Base-by-base conservation (phyloP, 2,888 invertebrate species). In the Pseudococcus jackbeardsleyi region DNA sequence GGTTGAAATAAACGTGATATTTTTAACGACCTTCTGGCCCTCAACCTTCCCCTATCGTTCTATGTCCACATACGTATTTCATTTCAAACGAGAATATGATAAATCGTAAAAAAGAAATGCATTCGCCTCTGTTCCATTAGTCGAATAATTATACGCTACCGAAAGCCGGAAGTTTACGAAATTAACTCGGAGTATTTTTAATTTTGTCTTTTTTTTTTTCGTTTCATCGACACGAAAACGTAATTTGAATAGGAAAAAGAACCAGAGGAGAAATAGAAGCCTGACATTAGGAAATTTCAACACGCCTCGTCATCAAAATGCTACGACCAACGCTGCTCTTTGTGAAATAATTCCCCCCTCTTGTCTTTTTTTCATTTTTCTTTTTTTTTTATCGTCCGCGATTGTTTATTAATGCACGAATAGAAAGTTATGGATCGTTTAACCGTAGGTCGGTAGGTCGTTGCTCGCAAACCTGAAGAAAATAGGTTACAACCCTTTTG, bases 211-310 rank as follows among this genome's bases (percentile, higher is more conserved):
- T 77, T 72, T 33, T 33, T 26, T 77, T 77, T 33, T 11, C 39
- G 33, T 77, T 77, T 77, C 77, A 77, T 77, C 77, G 77, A 39
- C 77, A 77, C 77, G 77, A 77, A 77, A 15, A 15, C 77, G 77
- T 77, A 77, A 77, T 77, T 77, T 77, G 77, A 77, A 77, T 77
- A 77, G 12, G 39, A 77, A 77, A 77, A 77, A 9, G 15, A 17
- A 50, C 50, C 50, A 50, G 1, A 12, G 15, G 50, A 50, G 15
- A 50, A 15, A 11, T 12, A 50, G 9, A 26, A 77, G 77, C 33
- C 77, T 77, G 77, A 77, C 77, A 77, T 77, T 77, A 77, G 15
- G 39, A 77, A 77, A 77, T 77, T 77, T 77, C 77, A 26, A 77
- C 26, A 77, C 77, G 77, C 26, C 77, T 17, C 22, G 39, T 64